Evolutionary conservation across 2,888 invertebrate genomes (phyloP), one percentile per base, ranked within the genome.

Genomic region (Dromius quadrimaculatus): DNA sequence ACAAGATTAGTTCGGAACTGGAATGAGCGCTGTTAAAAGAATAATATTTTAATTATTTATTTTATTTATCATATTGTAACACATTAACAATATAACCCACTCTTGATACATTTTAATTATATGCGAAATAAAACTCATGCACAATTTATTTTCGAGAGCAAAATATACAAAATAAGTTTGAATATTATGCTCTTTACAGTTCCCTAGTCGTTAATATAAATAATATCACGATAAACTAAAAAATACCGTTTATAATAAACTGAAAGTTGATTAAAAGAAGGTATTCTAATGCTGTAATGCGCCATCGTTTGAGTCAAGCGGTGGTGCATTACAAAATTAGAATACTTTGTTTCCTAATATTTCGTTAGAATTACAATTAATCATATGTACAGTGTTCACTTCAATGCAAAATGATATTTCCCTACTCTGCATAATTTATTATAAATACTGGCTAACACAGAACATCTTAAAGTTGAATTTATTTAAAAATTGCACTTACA

Each of bases 41-140:
- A 15, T 54, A 54, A 23, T 28, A 11, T 28, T 47, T 20, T 63
- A 15, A 23, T 63, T 43, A 63, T 63, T 63, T 63, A 43, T 43
- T 63, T 61, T 61, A 61, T 61, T 61, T 57, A 57, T 57, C 57
- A 19, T 50, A 36, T 36, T 61, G 38, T 41, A 61, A 61, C 61
- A 61, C 61, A 61, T 61, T 41, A 61, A 61, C 38, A 61, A 61
- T 41, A 61, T 61, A 38, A 41, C 38, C 61, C 61, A 61, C 38
- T 59, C 41, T n/a, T 61, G 36, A 41, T 61, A 61, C 61, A 61
- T 41, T 59, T 36, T 28, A 28, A 28, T 50, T 50, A 50, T 59
- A 59, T 59, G 22, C 20, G 41, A 61, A 61, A 61, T 41, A 22
- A 61, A 38, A 61, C 41, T 23, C 61, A 41, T 38, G 41, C 50